These are phyloP conservation scores for Stictonetta naevosa DNA, from an alignment of 2,113 vertebrate genomes.

Conservation along the genomic window DNA sequence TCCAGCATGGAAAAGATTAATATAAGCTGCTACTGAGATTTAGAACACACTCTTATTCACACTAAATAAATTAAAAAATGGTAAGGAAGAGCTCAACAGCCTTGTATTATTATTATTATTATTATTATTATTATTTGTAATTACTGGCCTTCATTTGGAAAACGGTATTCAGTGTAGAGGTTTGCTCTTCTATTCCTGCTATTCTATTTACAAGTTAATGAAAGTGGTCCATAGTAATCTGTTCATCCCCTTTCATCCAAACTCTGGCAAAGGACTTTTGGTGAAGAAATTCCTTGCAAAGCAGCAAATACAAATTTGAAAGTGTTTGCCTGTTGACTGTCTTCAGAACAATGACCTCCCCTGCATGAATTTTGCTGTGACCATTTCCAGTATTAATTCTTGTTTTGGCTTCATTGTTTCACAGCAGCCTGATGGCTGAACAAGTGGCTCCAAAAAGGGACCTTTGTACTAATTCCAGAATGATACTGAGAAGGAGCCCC, in stretches of 20 bases:
- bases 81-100: constrained; percentile 72
- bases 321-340: not conserved
- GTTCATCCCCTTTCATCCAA: not conserved
- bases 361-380: not conserved
- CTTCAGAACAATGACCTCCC: not conserved
- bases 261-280: constrained; percentile 3
- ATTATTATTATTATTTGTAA: constrained; percentile 63
- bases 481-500: not conserved
- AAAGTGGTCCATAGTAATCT: not conserved
- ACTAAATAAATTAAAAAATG: constrained; percentile 72
- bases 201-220: not conserved
- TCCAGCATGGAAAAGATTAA: constrained; percentile 76
- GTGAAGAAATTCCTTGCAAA: constrained; percentile 60
- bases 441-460: not conserved
- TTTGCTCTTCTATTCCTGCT: not conserved
- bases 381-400: not conserved
- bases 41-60: constrained; percentile 67
- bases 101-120: constrained; percentile 58
- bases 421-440: not conserved
- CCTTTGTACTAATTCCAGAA: not conserved
- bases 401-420: not conserved
- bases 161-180: constrained; percentile 30
- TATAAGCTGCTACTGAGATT: constrained; percentile 68
- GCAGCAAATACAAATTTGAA: constrained; percentile 36
- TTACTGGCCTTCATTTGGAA: constrained; percentile 70